Evolutionary conservation across 2,113 vertebrate species (phyloP).

Genomic region (Tangachromis dhanisi): DNA sequence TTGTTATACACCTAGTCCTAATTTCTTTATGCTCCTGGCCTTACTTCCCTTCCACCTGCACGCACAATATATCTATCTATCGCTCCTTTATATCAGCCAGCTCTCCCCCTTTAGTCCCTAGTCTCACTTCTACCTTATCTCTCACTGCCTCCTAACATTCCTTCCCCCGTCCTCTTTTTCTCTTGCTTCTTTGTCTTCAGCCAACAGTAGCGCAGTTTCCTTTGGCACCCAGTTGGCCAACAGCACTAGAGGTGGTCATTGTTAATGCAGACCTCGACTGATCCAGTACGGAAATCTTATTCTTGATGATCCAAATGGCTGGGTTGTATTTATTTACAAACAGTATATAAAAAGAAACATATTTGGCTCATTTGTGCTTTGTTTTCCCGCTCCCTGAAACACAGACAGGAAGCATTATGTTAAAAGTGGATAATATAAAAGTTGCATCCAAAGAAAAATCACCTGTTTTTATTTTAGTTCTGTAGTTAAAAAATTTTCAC

Average conservation of each 20-base stretch:
- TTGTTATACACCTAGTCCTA: not conserved
- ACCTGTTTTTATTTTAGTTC: not conserved
- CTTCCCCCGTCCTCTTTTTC: not conserved
- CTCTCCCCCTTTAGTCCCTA: not conserved
- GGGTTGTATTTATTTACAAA: not conserved
- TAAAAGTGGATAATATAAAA: not conserved
- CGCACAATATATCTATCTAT: not conserved
- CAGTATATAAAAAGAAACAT: not conserved
- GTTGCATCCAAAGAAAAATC: not conserved
- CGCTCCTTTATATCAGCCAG: not conserved
- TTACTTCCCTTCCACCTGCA: not conserved
- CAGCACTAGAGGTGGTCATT: not conserved
- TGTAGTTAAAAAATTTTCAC: rapidly evolving
- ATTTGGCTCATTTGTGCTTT: not conserved
- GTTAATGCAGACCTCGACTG: not conserved
- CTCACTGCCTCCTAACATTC: not conserved
- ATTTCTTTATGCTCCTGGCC: not conserved
- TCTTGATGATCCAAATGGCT: not conserved
- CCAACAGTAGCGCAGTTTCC: not conserved
- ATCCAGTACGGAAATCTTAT: not conserved
- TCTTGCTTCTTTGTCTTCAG: not conserved
- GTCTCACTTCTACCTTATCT: not conserved
- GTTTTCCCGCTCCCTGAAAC: not conserved
- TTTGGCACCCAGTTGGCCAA: not conserved
- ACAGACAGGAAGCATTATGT: not conserved